Percentiles rank a stretch among this genome's conserved stretches.
phyloP scores from a whole-genome alignment of 2,888 invertebrate species.

The Resseliella maxima region DNA sequence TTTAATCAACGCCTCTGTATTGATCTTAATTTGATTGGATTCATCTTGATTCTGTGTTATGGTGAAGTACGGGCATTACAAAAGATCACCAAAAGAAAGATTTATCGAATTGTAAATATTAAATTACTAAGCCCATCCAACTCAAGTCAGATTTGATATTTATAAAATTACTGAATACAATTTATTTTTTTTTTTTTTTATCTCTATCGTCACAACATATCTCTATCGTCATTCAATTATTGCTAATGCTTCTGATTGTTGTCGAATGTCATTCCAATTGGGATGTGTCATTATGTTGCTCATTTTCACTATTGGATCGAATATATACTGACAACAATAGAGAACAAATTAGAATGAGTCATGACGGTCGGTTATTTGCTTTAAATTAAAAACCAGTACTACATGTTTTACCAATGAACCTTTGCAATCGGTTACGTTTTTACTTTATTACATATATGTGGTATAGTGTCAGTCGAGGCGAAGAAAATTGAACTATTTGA shows the following conservation, averaged over 20 bases:
- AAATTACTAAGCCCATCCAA: neutral
- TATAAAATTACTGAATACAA: neutral
- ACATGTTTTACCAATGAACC: conserved; percentile 25
- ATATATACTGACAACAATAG: neutral
- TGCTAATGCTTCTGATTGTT: neutral
- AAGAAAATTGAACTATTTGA: conserved; percentile 9
- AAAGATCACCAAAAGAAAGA: neutral
- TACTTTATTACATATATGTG: neutral
- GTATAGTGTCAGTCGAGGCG: neutral
- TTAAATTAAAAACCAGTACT: neutral
- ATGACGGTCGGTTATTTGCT: conserved; percentile 1
- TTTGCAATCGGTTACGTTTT: neutral
- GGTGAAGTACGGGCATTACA: neutral
- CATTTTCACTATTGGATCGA: neutral
- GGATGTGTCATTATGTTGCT: neutral
- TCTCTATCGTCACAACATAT: too few relatives aligned
- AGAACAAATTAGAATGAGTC: conserved; percentile 21
- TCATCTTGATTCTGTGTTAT: neutral
- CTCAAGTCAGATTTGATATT: neutral
- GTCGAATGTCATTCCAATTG: neutral
- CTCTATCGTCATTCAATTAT: neutral
- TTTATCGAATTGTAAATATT: neutral
- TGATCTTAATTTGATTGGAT: neutral
- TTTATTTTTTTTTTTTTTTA: too few relatives aligned
- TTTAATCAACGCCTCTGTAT: conserved; percentile 13